Conservation (phyloP, 1,140 invertebrate species). For the Heliothis subflexa region DNA sequence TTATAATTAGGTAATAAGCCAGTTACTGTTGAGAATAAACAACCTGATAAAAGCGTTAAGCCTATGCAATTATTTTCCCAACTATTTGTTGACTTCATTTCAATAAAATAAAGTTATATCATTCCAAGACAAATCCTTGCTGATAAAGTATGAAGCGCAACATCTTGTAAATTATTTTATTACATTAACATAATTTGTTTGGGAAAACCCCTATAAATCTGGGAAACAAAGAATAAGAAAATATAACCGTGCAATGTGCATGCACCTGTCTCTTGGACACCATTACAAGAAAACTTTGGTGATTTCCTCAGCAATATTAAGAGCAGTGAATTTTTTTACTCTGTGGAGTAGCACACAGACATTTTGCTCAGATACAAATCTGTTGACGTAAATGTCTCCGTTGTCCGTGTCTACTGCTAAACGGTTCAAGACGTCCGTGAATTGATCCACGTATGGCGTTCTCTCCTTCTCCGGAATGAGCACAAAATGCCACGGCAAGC, state of each 20-base stretch:
- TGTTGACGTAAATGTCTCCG: slow-evolving; percentile 75
- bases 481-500: slow-evolving; percentile 78
- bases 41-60: no score
- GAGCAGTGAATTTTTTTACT: slow-evolving; percentile 72
- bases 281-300: slow-evolving; percentile 55
- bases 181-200: not conserved
- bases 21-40: no score
- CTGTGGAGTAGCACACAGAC: slow-evolving; percentile 74
- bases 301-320: slow-evolving; percentile 68
- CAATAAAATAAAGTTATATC: no score
- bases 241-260: not conserved
- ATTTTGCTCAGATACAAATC: slow-evolving; percentile 68
- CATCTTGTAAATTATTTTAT: not conserved
- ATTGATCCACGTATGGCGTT: slow-evolving; percentile 63
- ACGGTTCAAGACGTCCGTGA: slow-evolving; percentile 62
- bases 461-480: slow-evolving; percentile 65
- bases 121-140: no score
- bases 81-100: no score
- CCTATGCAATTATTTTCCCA: no score
- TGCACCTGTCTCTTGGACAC: not conserved
- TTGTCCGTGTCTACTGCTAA: slow-evolving; percentile 74
- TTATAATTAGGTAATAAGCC: no score
- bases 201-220: not conserved
- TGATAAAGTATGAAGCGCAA: no score
- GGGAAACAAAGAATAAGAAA: not conserved